These are phyloP conservation scores for Eupithecia inturbata DNA, from an alignment of 2,888 invertebrate genomes.

Conservation along the genomic window DNA sequence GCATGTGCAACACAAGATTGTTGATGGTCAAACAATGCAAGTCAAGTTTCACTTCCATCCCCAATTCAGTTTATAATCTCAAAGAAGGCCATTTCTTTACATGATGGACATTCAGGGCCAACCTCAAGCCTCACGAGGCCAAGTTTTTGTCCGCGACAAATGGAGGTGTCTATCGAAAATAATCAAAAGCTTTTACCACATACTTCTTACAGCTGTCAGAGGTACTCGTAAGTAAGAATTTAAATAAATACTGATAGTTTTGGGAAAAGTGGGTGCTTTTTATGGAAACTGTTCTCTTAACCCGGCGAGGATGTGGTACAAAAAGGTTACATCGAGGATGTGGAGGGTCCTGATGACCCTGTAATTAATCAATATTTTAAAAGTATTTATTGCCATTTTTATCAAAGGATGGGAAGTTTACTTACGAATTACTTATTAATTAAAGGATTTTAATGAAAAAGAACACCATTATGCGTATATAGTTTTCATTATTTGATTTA, in stretches of 20 bases:
- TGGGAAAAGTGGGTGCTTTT: background rate
- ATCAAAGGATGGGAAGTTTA: no score
- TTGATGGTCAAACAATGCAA: background rate
- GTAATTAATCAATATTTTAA: no score
- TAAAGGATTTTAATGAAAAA: no score
- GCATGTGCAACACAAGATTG: no score
- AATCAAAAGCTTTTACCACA: conserved; percentile 31
- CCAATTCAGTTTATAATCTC: background rate
- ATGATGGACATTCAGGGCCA: conserved; percentile 15
- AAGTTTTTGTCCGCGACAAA: conserved; percentile 39
- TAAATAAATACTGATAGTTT: background rate
- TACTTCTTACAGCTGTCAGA: conserved; percentile 28
- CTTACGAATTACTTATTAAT: no score
- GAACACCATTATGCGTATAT: no score
- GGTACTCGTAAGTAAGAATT: background rate
- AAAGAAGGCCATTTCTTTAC: conserved; percentile 9
- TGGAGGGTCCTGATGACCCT: no score
- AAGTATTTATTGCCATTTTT: no score
- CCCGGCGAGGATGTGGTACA: no score
- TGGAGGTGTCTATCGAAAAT: conserved; percentile 35
- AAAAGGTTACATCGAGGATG: no score
- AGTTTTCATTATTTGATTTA: no score
- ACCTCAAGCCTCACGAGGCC: conserved; percentile 27
- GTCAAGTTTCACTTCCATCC: background rate
- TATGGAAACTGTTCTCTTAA: background rate